phyloP scores from a whole-genome alignment of 2,113 vertebrate species.

The Danionella cerebrum region DNA sequence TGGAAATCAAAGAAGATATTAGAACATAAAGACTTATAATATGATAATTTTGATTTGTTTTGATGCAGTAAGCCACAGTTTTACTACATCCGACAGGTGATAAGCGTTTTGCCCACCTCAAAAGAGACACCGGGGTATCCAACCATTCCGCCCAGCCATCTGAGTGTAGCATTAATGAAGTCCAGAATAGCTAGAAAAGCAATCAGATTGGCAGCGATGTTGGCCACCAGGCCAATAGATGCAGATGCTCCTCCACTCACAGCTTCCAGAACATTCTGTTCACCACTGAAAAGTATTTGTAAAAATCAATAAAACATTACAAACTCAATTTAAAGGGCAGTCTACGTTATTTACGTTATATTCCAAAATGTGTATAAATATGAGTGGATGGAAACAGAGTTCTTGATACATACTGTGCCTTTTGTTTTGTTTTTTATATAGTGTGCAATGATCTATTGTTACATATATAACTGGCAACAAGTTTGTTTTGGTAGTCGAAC shows the following conservation, averaged over 20 bases:
- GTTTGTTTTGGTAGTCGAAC: too few relatives aligned
- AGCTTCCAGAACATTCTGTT: constrained; percentile 84
- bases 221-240: constrained; percentile 76
- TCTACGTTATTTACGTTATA: too few relatives aligned
- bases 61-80: too few relatives aligned
- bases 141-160: constrained; percentile 84
- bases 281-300: constrained; percentile 73
- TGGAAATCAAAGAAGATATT: background rate
- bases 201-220: constrained; percentile 84
- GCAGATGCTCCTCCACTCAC: constrained; percentile 76
- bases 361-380: too few relatives aligned
- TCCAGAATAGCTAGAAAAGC: constrained; percentile 82
- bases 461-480: too few relatives aligned
- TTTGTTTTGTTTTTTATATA: too few relatives aligned
- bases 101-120: constrained; percentile 63
- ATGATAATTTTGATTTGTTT: background rate
- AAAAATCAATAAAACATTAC: background rate
- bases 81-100: too few relatives aligned
- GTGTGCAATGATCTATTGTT: too few relatives aligned
- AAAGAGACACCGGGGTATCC: constrained; percentile 74
- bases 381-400: too few relatives aligned
- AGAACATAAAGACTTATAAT: background rate
- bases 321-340: too few relatives aligned
- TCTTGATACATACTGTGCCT: too few relatives aligned
- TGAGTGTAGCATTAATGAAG: constrained; percentile 77